Base-by-base conservation (phyloP, 1,140 invertebrate genomes). In the Nomia melanderi region DNA sequence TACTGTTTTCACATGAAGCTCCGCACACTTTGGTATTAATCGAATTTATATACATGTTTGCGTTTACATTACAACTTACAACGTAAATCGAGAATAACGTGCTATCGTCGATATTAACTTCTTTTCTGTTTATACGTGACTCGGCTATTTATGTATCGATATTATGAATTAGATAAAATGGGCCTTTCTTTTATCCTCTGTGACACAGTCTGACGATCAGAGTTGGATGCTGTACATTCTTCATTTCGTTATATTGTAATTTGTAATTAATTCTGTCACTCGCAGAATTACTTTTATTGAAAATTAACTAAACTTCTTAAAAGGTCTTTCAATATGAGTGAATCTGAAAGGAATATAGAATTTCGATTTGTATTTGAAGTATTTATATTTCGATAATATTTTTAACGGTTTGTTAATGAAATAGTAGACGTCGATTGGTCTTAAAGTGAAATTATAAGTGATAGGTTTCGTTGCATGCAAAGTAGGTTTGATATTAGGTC, bases 1-100 rank as follows among this genome's bases (percentile, higher is more conserved):
- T 87, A 41, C 59, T 31, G 79, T 87, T 78, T 79, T 84, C 79
- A 39, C 27, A 50, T 59, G 54, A 77, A 78, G 81, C 60, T 84
- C 25, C 81, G 80, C 82, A 87, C 75, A 78, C 85, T 90, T 90
- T 90, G 85, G 87, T 90, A 89, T 89, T 88, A 79, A 81, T 86
- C 79, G 81, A 84, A 86, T 81, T 78, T 84, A 70, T 67, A 63
- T 77, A 75, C 29, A 69, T 64, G 53, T 20, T 54, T 76, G 64
- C 41, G 54, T 50, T 76, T 76, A 76, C 41, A 59, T 47, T 47
- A 50, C 25, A 33, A 71, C 31, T 47, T 69, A 36, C 39, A 69
- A 69, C 63, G 39, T 67, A 57, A 59, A 41, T 44, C 17, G 23
- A 31, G 53, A 44, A 20, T 50, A 76, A 69, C 53, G 73, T 57